These are phyloP conservation scores for Periophthalmus modestus DNA, from an alignment of 2,113 vertebrate genomes.

Conservation along the genomic window DNA sequence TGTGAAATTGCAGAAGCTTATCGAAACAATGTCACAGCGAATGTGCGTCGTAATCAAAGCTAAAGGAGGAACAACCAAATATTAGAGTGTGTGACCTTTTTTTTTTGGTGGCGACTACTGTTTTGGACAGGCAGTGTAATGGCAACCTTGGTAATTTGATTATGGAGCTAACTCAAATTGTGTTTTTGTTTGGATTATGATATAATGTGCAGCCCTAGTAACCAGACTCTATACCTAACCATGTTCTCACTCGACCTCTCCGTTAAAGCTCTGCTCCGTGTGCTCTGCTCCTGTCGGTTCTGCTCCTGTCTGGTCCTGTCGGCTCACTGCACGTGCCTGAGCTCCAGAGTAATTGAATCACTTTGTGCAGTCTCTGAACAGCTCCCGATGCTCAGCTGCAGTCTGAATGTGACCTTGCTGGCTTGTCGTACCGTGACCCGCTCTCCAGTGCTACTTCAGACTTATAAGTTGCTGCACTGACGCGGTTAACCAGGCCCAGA, in stretches of 20 bases:
- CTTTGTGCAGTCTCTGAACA: conserved; percentile 40
- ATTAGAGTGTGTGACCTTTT: too few relatives aligned
- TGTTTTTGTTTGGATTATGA: too few relatives aligned
- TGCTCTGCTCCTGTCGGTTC: background rate
- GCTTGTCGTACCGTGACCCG: conserved; percentile 45
- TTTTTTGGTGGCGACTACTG: too few relatives aligned
- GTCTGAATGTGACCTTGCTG: conserved; percentile 68
- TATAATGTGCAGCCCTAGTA: background rate
- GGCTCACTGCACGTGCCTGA: conserved; percentile 35
- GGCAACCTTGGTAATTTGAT: too few relatives aligned
- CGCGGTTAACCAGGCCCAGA: conserved; percentile 53
- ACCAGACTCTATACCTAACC: background rate
- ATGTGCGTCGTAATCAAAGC: too few relatives aligned
- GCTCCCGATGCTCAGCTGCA: conserved; percentile 44
- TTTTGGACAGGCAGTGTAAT: too few relatives aligned
- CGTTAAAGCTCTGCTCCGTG: background rate
- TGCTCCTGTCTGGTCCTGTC: conserved; percentile 29
- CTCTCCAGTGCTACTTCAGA: conserved; percentile 40
- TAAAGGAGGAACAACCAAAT: too few relatives aligned
- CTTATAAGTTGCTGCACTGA: conserved; percentile 31
- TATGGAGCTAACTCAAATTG: too few relatives aligned
- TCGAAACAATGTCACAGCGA: too few relatives aligned
- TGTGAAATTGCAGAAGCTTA: too few relatives aligned
- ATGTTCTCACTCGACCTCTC: background rate
- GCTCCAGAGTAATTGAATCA: conserved; percentile 47